Conservation (phyloP, 2,888 invertebrate genomes). For the Acronicta psi region DNA sequence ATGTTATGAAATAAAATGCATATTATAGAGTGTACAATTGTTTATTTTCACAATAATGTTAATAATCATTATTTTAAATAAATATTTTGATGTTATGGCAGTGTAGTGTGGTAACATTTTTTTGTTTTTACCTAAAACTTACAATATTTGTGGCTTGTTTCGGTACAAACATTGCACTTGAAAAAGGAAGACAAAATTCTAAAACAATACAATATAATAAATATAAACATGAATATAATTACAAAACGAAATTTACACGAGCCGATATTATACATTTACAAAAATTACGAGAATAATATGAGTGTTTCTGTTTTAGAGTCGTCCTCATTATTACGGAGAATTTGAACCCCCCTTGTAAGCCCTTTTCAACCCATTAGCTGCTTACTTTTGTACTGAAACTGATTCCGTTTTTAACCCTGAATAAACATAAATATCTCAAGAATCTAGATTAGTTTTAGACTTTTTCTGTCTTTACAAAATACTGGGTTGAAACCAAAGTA, state of each 20-base stretch:
- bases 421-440: too few species aligned
- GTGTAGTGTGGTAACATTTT: slow-evolving; percentile 53
- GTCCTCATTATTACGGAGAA: too few species aligned
- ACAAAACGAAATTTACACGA: slow-evolving; percentile 41
- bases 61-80: slow-evolving; percentile 44
- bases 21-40: slow-evolving; percentile 54
- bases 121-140: slow-evolving; percentile 32
- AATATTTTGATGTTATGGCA: slow-evolving; percentile 56
- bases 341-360: too few species aligned
- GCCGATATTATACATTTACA: slow-evolving; percentile 17
- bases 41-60: slow-evolving; percentile 55
- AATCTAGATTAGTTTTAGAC: too few species aligned
- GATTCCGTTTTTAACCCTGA: too few species aligned
- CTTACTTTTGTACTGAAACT: too few species aligned
- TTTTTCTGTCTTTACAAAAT: too few species aligned
- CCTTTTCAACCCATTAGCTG: too few species aligned
- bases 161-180: slow-evolving; percentile 37
- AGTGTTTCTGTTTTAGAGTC: too few species aligned
- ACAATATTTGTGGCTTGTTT: slow-evolving; percentile 27
- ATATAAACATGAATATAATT: slow-evolving; percentile 23
- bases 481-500: too few species aligned
- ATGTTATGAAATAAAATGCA: slow-evolving; percentile 33
- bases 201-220: slow-evolving; percentile 7
- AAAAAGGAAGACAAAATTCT: slow-evolving; percentile 45
- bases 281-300: neutral